A percentile compares a stretch with the other conserved stretches of the same genome.
Conservation (phyloP, 2,797 vertebrate genomes). For the Scleropages formosus region DNA sequence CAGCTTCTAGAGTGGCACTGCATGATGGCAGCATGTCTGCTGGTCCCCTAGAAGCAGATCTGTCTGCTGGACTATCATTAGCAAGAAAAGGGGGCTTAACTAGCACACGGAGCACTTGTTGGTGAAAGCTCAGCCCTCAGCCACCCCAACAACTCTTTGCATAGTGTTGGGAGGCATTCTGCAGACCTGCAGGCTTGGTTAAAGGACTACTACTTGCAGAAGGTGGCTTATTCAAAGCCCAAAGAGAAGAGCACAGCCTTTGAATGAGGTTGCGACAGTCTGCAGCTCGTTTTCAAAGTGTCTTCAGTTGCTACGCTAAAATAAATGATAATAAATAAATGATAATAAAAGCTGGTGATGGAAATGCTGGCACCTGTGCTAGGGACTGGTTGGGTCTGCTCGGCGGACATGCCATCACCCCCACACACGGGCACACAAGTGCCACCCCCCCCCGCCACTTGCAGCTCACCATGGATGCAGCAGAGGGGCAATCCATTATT, state of each 20-base stretch:
- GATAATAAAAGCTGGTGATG: not conserved
- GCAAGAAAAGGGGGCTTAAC: not conserved
- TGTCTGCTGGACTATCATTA: not conserved
- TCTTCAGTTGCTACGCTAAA: no score
- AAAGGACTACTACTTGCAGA: not conserved
- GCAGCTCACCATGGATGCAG: not conserved
- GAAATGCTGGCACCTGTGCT: not conserved
- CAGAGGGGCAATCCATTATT: not conserved
- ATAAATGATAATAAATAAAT: not conserved
- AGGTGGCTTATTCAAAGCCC: not conserved
- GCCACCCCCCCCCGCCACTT: not conserved
- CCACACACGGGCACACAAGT: not conserved
- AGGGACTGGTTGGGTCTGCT: no score
- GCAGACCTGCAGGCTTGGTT: not conserved
- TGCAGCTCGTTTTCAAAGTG: no score
- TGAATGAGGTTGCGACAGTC: not conserved
- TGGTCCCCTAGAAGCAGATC: not conserved
- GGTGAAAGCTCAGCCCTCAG: not conserved
- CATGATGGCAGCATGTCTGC: conserved; percentile 38
- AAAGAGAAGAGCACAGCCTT: not conserved
- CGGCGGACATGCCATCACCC: no score
- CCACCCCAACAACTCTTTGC: not conserved
- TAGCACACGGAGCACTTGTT: not conserved
- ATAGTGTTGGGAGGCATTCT: not conserved
- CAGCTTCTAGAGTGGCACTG: conserved; percentile 48